Conservation (phyloP, 2,113 vertebrate species). For the Columba livia region DNA sequence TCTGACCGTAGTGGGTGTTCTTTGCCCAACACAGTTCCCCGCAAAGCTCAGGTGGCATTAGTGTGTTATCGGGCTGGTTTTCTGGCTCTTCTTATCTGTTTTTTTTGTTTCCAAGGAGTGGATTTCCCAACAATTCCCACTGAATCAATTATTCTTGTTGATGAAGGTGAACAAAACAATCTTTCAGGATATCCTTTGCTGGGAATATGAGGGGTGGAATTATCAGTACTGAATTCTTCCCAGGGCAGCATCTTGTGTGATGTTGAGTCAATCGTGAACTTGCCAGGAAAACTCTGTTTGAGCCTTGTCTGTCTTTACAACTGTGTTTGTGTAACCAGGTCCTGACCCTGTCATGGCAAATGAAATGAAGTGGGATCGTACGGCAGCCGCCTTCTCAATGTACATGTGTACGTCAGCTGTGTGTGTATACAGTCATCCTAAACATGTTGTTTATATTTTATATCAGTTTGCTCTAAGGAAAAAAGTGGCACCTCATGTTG, state of each 20-base stretch:
- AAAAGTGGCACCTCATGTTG: background rate
- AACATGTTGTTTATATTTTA: slow-evolving; percentile 5
- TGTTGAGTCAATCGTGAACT: background rate
- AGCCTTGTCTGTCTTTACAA: background rate
- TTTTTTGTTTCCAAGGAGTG: background rate
- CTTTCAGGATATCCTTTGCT: slow-evolving; percentile 67
- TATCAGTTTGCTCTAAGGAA: background rate
- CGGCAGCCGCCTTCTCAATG: background rate
- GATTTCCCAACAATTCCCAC: slow-evolving; percentile 52
- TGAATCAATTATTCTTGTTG: slow-evolving; percentile 32
- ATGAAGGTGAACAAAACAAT: background rate
- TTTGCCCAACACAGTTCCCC: background rate
- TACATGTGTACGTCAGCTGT: background rate
- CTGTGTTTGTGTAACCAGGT: background rate
- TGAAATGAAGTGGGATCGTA: background rate
- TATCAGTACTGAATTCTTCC: background rate
- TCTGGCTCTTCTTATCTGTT: background rate
- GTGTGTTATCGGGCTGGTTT: background rate
- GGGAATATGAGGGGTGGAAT: background rate
- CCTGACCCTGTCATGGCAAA: slow-evolving; percentile 21
- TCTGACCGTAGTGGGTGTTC: background rate
- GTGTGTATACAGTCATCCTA: background rate
- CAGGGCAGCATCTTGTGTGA: background rate
- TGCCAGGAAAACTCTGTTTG: background rate
- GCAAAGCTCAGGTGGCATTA: background rate